Base-by-base conservation (phyloP, 2,888 invertebrate species). In the Pinctada fucata region DNA sequence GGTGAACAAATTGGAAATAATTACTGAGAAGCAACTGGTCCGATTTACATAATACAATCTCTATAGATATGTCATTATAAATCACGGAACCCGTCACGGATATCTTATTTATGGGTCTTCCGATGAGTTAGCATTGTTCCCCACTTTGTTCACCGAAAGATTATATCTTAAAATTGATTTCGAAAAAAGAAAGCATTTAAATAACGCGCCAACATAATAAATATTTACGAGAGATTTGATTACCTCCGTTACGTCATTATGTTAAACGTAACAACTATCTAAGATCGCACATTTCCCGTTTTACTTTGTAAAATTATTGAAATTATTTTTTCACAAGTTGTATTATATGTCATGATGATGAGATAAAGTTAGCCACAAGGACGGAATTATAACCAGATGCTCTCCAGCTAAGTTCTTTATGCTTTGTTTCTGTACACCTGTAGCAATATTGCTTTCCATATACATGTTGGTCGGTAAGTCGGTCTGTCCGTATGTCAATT, bases 51-150 rank as follows among this genome's bases (percentile, higher is more conserved):
- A 58, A 58, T 58, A 58, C 58, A 13, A 58, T 58, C 13, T 6
- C 6, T 6, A 58, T 58, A 58, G 58, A 58, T 58, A 6, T 58
- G 58, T 58, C 58, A 58, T 13, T 58, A 58, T 58, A 58, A 58
- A 58, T 58, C 58, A 58, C 58, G 13, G 58, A 58, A 58, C 58
- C 58, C 58, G 58, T 58, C 58, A 58, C 58, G 58, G 58, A 58
- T 58, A 58, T 10, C 58, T 58, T 58, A 58, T 58, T 58, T 58
- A 58, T 58, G 58, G 13, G 58, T 6, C 58, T 58, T 58, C 58
- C 58, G 58, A 58, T 58, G 58, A 58, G 58, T 58, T 13, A 13
- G 58, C 58, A 58, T 58, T 58, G 58, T 58, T 58, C 58, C 8
- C 13, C 6, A 13, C 58, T 58, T 58, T 58, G 58, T 58, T 58